Evolutionary conservation across 92 coral and sea anemone genomes (phyloP).

Genomic region (Paragorgia papillata): DNA sequence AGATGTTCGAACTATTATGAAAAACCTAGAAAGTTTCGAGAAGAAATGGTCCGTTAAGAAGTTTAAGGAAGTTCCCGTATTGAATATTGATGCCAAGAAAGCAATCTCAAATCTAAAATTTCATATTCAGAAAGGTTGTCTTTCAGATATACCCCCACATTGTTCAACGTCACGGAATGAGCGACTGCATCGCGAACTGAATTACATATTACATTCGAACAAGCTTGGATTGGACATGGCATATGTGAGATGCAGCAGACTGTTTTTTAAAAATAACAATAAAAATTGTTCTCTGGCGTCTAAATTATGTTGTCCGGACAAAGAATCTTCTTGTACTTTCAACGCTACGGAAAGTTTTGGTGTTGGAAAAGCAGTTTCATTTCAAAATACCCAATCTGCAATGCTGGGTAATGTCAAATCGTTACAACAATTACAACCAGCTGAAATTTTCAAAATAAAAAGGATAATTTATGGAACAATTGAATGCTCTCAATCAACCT

Average conservation of each 20-base stretch:
- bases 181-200: conserved; percentile 33
- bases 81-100: conserved; percentile 21
- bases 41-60: conserved; percentile 38
- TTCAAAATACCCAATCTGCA: conserved; percentile 13
- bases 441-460: conserved; percentile 5
- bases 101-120: conserved; percentile 22
- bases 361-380: background rate
- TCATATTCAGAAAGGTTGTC: conserved; percentile 33
- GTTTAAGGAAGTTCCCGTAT: conserved; percentile 4
- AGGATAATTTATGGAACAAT: background rate
- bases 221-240: conserved; percentile 36
- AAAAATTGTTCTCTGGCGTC: background rate
- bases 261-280: conserved; percentile 34
- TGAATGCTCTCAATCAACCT: background rate
- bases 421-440: background rate
- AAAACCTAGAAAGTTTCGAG: conserved; percentile 41
- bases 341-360: background rate
- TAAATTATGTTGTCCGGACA: background rate
- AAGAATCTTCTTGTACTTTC: background rate
- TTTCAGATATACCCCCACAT: too few species aligned
- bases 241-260: conserved; percentile 26
- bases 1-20: conserved; percentile 13
- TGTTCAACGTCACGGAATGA: conserved; percentile 46
- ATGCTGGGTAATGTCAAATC: background rate
- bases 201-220: conserved; percentile 27